These are phyloP conservation scores for rabbit (Oryctolagus cuniculus) DNA, from an alignment of 2,113 vertebrate genomes.

Conservation along the genomic window mOryCun1.1 NC_091451.1:30964501-30965000, in stretches of 20 bases:
- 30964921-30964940: not conserved
- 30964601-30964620: not conserved
- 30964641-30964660: accelerated
- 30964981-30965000: not conserved
- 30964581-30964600: not conserved
- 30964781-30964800: not conserved
- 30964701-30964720: not conserved
- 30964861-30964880: not conserved
- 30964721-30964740: not conserved
- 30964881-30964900: not conserved
- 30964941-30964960: not conserved
- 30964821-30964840: not conserved
- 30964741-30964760: not conserved
- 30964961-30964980: not conserved
- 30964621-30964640: not conserved
- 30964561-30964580: not conserved
- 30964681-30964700: not conserved
- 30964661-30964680: not conserved
- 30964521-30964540: not conserved
- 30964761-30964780: not conserved
- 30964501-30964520: too few species aligned
- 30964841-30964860: not conserved
- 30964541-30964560: not conserved
- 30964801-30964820: not conserved
- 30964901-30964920: not conserved